Conservation (phyloP, 2,113 vertebrate genomes). For the Fulica atra region DNA sequence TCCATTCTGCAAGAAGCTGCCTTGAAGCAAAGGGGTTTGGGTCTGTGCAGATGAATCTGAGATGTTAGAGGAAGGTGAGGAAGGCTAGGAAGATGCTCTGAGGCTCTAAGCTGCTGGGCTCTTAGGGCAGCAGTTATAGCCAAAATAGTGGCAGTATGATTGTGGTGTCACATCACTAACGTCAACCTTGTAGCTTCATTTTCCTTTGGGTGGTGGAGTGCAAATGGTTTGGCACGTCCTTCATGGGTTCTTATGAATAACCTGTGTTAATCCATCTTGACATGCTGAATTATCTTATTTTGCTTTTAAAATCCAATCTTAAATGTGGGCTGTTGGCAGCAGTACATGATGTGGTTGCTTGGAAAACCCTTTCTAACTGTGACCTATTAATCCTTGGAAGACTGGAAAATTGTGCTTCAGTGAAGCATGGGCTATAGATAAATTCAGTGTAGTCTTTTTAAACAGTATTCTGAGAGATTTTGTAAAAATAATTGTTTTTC, state of each 20-base stretch:
- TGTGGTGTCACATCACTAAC: not conserved
- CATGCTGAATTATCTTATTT: not conserved
- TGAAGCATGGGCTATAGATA: not conserved
- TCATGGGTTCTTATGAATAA: not conserved
- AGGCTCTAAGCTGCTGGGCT: not conserved
- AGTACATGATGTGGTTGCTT: not conserved
- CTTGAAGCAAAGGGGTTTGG: not conserved
- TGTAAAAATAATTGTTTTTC: not conserved
- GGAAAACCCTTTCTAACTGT: not conserved
- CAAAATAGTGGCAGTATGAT: accelerated
- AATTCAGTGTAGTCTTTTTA: not conserved
- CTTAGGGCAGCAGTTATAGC: not conserved
- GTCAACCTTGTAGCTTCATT: not conserved
- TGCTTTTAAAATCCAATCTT: not conserved
- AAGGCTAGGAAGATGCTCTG: not conserved
- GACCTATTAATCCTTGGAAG: not conserved
- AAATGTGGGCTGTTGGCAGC: not conserved
- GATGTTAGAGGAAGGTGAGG: not conserved
- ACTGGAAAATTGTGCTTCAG: not conserved
- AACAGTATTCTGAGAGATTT: not conserved
- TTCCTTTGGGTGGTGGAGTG: not conserved
- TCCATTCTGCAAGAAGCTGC: not conserved
- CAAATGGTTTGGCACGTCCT: not conserved
- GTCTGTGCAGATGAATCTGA: not conserved
- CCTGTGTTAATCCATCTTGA: not conserved